Evolutionary conservation across 1,140 invertebrate genomes (phyloP), one percentile per base, ranked within the genome.

Genomic region (Hylaeus anthracinus): DNA sequence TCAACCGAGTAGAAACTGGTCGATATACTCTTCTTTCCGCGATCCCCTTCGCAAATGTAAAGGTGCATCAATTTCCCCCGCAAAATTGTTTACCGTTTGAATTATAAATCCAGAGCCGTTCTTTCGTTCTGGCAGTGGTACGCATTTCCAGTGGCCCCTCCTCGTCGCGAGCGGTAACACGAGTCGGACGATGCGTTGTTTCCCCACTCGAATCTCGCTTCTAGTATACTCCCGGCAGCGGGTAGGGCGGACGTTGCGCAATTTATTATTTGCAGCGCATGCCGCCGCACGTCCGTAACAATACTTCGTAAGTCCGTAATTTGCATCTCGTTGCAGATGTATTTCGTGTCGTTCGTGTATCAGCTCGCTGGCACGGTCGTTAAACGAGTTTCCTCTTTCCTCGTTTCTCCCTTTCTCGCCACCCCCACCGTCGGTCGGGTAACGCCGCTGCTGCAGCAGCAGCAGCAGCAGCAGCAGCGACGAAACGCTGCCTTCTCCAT

Each of bases 261-360:
- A 75, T 86, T 87, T 87, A 87, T 87, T 86, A 87, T 87, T 84
- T 86, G 75, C 69, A 82, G 75, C 79, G 82, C 76, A 79, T 63
- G 85, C 79, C 58, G 77, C 63, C 73, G 81, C 85, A 78, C 78
- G 85, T 86, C 82, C 75, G 85, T 76, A 87, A 87, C 86, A 86
- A 87, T 87, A 86, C 86, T 87, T 87, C 79, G 86, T 86, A 84
- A 87, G 85, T 84, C 72, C 67, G 82, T 73, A 87, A 87, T 87
- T 87, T 87, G 86, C 86, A 87, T 87, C 85, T 86, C 75, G 86
- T 86, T 84, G 73, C 82, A 69, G 85, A 86, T 84, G 86, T 87
- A 87, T 86, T 87, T 72, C 86, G 74, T 86, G 86, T 87, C 86
- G 84, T 87, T 83, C 66, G 77, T 71, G 86, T 86, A 87, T 87